Percentiles rank a stretch among this genome's conserved stretches.
phyloP scores from a whole-genome alignment of 1,140 invertebrate genomes.

The Zaprionus vittiger region DNA sequence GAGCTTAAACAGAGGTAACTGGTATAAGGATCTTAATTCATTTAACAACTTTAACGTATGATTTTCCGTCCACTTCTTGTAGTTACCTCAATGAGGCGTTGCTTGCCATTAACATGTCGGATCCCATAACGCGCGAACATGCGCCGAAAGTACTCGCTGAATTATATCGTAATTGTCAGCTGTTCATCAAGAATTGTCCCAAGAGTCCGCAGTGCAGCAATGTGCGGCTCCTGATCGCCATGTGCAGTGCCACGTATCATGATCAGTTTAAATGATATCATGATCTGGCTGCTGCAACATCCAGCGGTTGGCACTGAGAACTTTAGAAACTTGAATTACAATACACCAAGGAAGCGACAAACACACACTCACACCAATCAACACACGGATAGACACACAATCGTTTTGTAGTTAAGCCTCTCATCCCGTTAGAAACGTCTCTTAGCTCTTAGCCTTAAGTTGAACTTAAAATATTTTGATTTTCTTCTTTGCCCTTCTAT shows the following conservation, averaged over 20 bases:
- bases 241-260: slow-evolving; percentile 85
- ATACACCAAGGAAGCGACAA: neutral
- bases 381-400: slow-evolving; percentile 12
- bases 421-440: slow-evolving; percentile 34
- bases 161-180: slow-evolving; percentile 89
- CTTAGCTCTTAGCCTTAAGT: slow-evolving; percentile 39
- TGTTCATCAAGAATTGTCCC: slow-evolving; percentile 89
- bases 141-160: slow-evolving; percentile 91
- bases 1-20: slow-evolving; percentile 93
- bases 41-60: neutral
- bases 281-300: slow-evolving; percentile 38
- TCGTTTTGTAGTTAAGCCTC: slow-evolving; percentile 51
- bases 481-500: slow-evolving; percentile 1
- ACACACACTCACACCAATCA: slow-evolving; percentile 26
- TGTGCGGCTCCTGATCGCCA: slow-evolving; percentile 91
- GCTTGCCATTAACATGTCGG: slow-evolving; percentile 90
- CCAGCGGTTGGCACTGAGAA: slow-evolving; percentile 60
- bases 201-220: slow-evolving; percentile 88
- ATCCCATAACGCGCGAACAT: slow-evolving; percentile 92
- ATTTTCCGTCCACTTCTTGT: slow-evolving; percentile 60
- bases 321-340: slow-evolving; percentile 3
- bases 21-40: neutral
- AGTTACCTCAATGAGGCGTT: slow-evolving; percentile 96
- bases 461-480: slow-evolving; percentile 24
- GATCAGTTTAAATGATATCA: slow-evolving; percentile 82